Conservation (phyloP, 30 jellyfish, hydroid and myxozoan species). For the Chrysaora quinquecirrha region DNA sequence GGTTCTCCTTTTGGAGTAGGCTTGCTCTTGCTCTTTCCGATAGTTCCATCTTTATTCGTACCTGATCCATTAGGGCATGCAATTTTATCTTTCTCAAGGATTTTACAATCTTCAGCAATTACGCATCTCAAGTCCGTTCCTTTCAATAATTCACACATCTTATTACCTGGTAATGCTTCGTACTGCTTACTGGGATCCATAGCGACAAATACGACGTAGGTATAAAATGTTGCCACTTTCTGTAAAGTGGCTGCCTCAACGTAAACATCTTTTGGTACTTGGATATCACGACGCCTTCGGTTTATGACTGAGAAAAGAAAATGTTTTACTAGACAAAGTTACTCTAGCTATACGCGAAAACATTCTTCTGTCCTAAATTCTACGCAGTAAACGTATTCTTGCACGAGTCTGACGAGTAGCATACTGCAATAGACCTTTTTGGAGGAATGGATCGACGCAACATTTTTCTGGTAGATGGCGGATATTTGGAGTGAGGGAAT, state of each 20-base stretch:
- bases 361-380: too few relatives aligned
- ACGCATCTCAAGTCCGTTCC: constrained; percentile 74
- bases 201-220: constrained; percentile 64
- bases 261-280: constrained; percentile 61
- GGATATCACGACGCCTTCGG: constrained; percentile 38
- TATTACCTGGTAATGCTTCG: constrained; percentile 32
- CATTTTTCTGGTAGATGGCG: too few relatives aligned
- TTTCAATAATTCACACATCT: constrained; percentile 56
- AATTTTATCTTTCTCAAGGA: constrained; percentile 48
- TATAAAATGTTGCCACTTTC: constrained; percentile 23
- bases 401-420: too few relatives aligned
- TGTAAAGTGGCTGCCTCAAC: constrained; percentile 53
- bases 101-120: constrained; percentile 65
- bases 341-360: neutral
- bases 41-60: constrained; percentile 13
- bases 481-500: too few relatives aligned
- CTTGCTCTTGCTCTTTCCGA: constrained; percentile 25
- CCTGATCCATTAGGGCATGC: constrained; percentile 62
- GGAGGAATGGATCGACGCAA: too few relatives aligned
- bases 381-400: too few relatives aligned
- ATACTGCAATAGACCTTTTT: too few relatives aligned
- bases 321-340: neutral
- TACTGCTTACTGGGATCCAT: constrained; percentile 50
- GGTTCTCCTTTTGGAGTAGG: constrained; percentile 11
- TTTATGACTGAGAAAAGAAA: constrained; percentile 16